These are phyloP conservation scores for Synaphobranchus kaupii DNA, from an alignment of 2,797 vertebrate genomes.

Conservation along the genomic window DNA sequence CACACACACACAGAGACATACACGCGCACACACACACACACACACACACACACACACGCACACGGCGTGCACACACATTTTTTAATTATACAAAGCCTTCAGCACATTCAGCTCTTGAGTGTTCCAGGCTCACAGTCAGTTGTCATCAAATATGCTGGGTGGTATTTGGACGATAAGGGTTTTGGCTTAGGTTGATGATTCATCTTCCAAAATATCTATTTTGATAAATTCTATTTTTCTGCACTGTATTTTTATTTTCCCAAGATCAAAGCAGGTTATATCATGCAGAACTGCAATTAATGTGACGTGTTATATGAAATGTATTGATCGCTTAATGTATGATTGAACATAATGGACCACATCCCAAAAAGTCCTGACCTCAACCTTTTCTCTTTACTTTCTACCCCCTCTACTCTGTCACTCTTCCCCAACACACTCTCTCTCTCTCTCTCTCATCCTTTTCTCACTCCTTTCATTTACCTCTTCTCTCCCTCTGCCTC, in stretches of 20 bases:
- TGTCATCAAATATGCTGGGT: background rate
- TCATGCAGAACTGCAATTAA: background rate
- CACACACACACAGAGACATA: no score
- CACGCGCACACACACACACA: no score
- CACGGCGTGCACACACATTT: no score
- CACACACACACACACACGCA: no score
- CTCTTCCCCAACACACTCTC: background rate
- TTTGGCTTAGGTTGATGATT: background rate
- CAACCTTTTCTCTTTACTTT: slow-evolving; percentile 20
- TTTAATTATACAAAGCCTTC: no score
- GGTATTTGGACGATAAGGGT: background rate
- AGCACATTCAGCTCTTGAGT: background rate
- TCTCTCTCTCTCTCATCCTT: background rate
- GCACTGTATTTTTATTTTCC: background rate
- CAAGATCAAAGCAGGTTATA: background rate
- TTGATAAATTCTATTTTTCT: background rate
- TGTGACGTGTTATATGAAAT: slow-evolving; percentile 32
- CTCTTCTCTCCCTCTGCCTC: background rate
- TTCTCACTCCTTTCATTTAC: no score
- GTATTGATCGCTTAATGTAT: slow-evolving; percentile 15
- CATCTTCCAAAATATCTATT: background rate
- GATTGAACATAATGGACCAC: background rate
- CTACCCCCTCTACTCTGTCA: background rate
- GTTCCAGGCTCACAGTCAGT: background rate
- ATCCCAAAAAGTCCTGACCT: background rate